A percentile compares a stretch with the other conserved stretches of the same genome.
These are phyloP conservation scores for Gymnogyps californianus DNA, from an alignment of 2,113 vertebrate genomes.

Conservation along the genomic window DNA sequence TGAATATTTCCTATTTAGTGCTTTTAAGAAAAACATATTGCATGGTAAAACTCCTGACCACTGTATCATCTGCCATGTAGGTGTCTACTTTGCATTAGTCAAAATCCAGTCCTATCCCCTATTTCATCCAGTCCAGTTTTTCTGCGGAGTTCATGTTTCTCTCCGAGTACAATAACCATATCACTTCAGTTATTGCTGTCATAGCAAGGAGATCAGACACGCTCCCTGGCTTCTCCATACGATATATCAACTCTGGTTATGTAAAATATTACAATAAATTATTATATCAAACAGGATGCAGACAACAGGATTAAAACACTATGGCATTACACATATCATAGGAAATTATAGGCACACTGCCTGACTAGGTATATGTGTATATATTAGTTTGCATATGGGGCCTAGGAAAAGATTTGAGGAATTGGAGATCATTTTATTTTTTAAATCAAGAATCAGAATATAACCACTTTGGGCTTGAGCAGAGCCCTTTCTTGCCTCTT, in stretches of 20 bases:
- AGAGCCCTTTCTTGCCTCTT: neutral
- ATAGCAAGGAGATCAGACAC: constrained; percentile 9
- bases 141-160: neutral
- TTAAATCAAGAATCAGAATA: neutral
- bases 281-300: neutral
- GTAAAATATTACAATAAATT: constrained; percentile 8
- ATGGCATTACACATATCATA: neutral
- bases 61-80: neutral
- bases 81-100: neutral
- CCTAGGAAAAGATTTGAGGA: neutral
- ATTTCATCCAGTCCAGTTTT: constrained; percentile 11
- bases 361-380: neutral
- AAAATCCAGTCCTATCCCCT: neutral
- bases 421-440: neutral
- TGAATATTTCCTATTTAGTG: neutral
- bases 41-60: neutral
- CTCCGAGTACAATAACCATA: neutral
- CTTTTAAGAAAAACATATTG: neutral
- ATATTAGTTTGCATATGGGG: neutral
- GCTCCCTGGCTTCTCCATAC: neutral
- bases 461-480: neutral
- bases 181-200: neutral
- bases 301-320: neutral
- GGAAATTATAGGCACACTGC: neutral
- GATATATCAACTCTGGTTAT: constrained; percentile 6